Base-by-base conservation (phyloP, 2,797 vertebrate genomes). In the Amblyraja radiata region DNA sequence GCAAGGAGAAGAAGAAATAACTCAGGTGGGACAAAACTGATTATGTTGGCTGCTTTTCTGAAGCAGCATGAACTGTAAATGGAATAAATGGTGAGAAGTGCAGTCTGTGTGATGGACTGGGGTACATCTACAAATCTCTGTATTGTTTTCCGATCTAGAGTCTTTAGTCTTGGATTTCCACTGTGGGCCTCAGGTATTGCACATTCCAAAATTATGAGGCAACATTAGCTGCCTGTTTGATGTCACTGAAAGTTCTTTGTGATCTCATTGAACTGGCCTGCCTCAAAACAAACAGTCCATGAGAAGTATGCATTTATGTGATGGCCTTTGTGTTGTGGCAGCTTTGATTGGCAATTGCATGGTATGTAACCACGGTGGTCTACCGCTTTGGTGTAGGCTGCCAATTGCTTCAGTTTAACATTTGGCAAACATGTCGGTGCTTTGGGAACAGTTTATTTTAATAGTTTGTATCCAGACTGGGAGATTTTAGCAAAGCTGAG, bases 231-330 rank as follows among this genome's bases (percentile, higher is more conserved):
- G 61, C 61, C 13, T 28, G 5, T 61, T 86, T 86, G 83, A 86
- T 63, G 83, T 86, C 83, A 86, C 83, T 86, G 83, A 63, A 63
- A 58, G 83, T 61, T 61, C 28, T 63, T 86, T 86, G 83, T 86
- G 83, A 86, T 58, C 10, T 86, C 83, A 14, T 63, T 86, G 58
- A 86, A 86, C 6, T n/a, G 58, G 83, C 10, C 61, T 58, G n/a
- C 3, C 25, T n/a, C 61, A n/a, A 28, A 63, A 68, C 18, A 63
- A 86, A 63, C 83, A 6, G 13, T 86, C 28, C 83, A 11, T 63
- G 46, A 61, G 28, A 86, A 63, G 23, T n/a, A 63, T 63, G 83
- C 16, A 28, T 28, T 28, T n/a, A 6, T 63, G 58, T 25, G 39
- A 54, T 63, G 58, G 28, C 11, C 25, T 86, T 58, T 63, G 54